Percentiles rank a stretch among this genome's conserved stretches.
Evolutionary conservation across 2,113 vertebrate genomes (phyloP).

Genomic region (Percina caprodes): DNA sequence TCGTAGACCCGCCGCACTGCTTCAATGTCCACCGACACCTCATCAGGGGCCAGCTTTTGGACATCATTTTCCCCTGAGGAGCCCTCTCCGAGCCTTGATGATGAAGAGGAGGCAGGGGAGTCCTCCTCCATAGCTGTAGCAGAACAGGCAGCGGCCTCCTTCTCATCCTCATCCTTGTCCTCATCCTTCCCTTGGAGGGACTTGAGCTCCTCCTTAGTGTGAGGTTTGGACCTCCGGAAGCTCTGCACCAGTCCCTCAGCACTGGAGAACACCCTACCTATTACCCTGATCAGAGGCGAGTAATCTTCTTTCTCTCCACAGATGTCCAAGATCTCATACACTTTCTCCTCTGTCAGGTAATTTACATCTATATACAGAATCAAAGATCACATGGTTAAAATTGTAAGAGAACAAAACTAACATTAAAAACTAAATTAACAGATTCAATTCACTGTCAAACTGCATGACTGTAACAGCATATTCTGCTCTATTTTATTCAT

Average conservation of each 20-base stretch:
- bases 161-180: constrained; percentile 98
- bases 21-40: constrained; percentile 97
- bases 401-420: background rate
- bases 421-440: background rate
- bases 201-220: constrained; percentile 98
- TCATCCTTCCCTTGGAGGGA: constrained; percentile 97
- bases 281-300: constrained; percentile 95
- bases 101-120: constrained; percentile 84
- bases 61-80: constrained; percentile 87
- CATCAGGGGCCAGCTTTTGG: constrained; percentile 90
- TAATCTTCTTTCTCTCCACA: constrained; percentile 95
- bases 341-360: constrained; percentile 95
- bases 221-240: constrained; percentile 93
- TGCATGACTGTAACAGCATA: background rate
- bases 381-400: background rate
- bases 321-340: constrained; percentile 95
- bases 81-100: constrained; percentile 86
- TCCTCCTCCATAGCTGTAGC: constrained; percentile 95
- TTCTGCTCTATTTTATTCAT: background rate
- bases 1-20: constrained; percentile 95
- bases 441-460: background rate
- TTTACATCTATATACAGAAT: constrained; percentile 87
- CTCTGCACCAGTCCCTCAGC: constrained; percentile 96
- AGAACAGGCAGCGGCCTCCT: constrained; percentile 87
- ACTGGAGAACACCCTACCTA: constrained; percentile 96